Percentiles rank a stretch among this genome's conserved stretches.
phyloP scores from a whole-genome alignment of 2,113 vertebrate species.

The Thalassarche chlororhynchos region DNA sequence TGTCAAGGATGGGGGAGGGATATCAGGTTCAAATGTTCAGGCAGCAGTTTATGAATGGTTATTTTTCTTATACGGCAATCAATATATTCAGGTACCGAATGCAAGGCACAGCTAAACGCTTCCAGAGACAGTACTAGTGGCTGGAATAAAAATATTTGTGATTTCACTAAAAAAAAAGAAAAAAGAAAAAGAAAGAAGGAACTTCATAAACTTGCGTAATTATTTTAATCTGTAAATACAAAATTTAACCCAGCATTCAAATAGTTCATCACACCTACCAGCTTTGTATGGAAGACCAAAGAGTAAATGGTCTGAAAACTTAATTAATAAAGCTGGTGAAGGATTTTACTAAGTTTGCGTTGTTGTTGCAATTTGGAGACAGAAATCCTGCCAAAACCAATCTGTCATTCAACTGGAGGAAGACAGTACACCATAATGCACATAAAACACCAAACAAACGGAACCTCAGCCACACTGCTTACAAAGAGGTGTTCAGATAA shows the following conservation, averaged over 20 bases:
- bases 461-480: not conserved
- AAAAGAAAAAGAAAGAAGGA: not conserved
- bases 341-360: conserved; percentile 10
- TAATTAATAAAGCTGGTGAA: not conserved
- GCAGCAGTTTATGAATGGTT: conserved; percentile 1
- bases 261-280: not conserved
- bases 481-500: not conserved
- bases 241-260: conserved; percentile 28
- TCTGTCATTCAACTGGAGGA: not conserved
- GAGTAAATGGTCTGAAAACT: not conserved
- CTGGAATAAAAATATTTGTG: not conserved
- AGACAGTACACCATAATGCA: not conserved
- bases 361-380: conserved; percentile 7
- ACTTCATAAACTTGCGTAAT: not conserved
- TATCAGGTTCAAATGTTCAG: conserved; percentile 10
- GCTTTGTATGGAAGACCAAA: not conserved
- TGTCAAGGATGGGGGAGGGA: conserved; percentile 48
- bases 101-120: not conserved
- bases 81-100: not conserved
- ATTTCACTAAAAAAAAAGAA: not conserved
- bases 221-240: conserved; percentile 39
- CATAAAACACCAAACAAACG: not conserved
- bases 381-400: conserved; percentile 8
- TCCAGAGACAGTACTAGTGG: not conserved
- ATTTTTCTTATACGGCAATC: not conserved